phyloP scores from a whole-genome alignment of 2,888 invertebrate genomes.

The Micoletzkya japonica region DNA sequence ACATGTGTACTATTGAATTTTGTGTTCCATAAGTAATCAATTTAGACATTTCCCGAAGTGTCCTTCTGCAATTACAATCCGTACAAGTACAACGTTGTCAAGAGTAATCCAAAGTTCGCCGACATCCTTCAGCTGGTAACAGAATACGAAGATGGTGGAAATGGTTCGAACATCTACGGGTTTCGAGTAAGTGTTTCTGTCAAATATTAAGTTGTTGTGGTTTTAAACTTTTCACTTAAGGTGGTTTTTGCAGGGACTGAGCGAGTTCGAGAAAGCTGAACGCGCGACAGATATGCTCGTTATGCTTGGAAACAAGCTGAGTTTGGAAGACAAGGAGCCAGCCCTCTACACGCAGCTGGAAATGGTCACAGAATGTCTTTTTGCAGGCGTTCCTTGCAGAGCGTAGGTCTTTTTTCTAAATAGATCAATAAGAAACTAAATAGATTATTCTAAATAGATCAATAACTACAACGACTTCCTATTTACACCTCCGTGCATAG shows the following conservation, averaged over 20 bases:
- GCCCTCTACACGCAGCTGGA: slow-evolving; percentile 9
- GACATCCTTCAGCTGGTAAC: slow-evolving; percentile 8
- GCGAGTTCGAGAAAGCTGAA: slow-evolving; percentile 7
- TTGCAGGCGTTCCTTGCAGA: slow-evolving; percentile 8
- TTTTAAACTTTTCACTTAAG: not conserved
- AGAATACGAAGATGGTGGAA: not conserved
- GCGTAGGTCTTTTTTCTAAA: not conserved
- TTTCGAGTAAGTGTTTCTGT: not conserved
- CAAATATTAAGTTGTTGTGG: not conserved
- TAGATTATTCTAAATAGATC: too few relatives aligned
- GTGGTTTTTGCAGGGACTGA: slow-evolving; percentile 10
- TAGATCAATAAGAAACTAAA: not conserved
- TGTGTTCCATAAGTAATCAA: not conserved
- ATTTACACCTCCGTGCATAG: too few relatives aligned
- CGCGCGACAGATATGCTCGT: slow-evolving; percentile 8
- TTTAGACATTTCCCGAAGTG: slow-evolving; percentile 20
- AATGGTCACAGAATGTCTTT: slow-evolving; percentile 26
- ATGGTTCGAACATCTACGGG: not conserved
- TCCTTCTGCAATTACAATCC: slow-evolving; percentile 28
- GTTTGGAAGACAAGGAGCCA: slow-evolving; percentile 14
- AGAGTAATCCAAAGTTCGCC: not conserved
- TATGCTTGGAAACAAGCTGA: slow-evolving; percentile 8
- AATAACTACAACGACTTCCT: too few relatives aligned
- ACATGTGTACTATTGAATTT: too few relatives aligned
- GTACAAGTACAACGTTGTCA: slow-evolving; percentile 20